Conservation (phyloP, 2,113 vertebrate genomes). For the Tangachromis dhanisi region DNA sequence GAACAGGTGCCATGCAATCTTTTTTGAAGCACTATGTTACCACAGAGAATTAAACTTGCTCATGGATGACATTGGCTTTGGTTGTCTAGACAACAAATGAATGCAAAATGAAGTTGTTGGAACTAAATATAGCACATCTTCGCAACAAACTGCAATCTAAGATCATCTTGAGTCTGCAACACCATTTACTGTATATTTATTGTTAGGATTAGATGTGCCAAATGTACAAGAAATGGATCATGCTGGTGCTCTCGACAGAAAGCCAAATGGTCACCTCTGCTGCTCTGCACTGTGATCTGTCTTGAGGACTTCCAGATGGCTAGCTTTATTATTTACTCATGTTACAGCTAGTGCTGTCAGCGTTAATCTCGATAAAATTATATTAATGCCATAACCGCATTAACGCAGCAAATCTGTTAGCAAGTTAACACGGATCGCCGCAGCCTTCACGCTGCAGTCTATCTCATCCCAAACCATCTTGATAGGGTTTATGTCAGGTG, state of each 20-base stretch:
- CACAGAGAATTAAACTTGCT: neutral
- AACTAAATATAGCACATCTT: neutral
- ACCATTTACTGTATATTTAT: neutral
- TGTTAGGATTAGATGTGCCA: constrained; percentile 15
- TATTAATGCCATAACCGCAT: neutral
- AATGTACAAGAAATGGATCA: constrained; percentile 51
- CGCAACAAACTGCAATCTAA: neutral
- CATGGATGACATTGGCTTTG: neutral
- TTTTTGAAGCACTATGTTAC: neutral
- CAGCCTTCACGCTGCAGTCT: neutral
- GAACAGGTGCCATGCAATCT: neutral
- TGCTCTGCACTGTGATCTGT: constrained; percentile 28
- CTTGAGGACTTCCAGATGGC: constrained; percentile 62
- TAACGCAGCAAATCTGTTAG: neutral
- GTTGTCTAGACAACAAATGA: neutral
- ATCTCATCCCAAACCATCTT: neutral
- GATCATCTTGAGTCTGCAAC: neutral
- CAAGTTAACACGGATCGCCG: neutral
- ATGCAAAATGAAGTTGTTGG: neutral
- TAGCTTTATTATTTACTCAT: neutral
- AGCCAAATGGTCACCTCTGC: constrained; percentile 42
- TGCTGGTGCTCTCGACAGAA: constrained; percentile 2
- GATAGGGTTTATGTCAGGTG: neutral
- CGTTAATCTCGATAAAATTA: neutral
- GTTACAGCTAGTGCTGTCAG: neutral